Evolutionary conservation across 2,797 vertebrate species (phyloP).

Genomic region (Psittacula echo): DNA sequence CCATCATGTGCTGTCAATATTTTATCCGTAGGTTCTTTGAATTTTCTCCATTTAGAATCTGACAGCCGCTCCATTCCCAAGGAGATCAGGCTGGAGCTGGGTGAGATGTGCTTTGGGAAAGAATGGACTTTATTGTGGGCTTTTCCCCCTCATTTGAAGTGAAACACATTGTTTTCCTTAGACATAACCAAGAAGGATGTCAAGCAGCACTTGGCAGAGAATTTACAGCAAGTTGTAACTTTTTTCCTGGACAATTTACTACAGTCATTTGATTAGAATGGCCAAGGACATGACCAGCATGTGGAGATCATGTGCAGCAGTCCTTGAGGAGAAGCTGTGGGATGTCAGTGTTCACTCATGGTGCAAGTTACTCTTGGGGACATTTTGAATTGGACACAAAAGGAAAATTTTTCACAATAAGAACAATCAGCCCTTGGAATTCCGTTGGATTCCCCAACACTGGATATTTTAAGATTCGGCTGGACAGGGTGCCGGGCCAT

Average conservation of each 20-base stretch:
- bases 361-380: background rate
- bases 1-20: background rate
- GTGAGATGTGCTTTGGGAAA: background rate
- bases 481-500: background rate
- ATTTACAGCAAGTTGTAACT: background rate
- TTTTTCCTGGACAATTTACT: constrained; percentile 5
- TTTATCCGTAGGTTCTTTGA: background rate
- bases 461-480: background rate
- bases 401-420: background rate
- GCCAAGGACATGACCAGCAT: background rate
- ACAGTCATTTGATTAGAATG: background rate
- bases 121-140: background rate
- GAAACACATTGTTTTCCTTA: background rate
- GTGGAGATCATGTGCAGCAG: background rate
- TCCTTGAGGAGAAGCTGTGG: background rate
- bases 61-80: accelerated
- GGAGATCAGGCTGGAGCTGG: background rate
- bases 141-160: background rate
- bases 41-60: background rate
- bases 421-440: background rate
- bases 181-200: background rate
- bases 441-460: background rate
- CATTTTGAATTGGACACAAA: background rate
- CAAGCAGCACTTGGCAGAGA: background rate
- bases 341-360: background rate